Conservation (phyloP, 2,888 invertebrate species). For the Embidobia sp. region DNA sequence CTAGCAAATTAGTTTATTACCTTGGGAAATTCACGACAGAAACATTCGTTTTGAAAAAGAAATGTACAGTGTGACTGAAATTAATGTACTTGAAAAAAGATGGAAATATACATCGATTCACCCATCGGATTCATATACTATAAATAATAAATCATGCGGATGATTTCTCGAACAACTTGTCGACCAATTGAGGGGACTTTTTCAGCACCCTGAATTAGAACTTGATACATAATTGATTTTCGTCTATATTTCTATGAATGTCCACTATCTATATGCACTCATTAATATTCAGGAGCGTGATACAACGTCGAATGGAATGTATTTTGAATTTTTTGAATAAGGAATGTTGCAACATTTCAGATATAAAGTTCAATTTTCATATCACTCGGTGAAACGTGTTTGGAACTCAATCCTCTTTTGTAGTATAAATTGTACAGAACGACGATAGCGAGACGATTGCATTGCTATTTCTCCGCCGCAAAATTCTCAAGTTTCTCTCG, state of each 20-base stretch:
- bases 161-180: too few species aligned
- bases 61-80: too few species aligned
- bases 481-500: constrained; percentile 51
- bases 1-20: constrained; percentile 29
- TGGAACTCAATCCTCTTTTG: constrained; percentile 49
- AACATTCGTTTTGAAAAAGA: too few species aligned
- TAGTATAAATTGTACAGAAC: constrained; percentile 37
- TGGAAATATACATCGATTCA: too few species aligned
- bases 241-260: neutral
- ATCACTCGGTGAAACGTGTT: constrained; percentile 46
- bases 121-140: too few species aligned
- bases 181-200: too few species aligned
- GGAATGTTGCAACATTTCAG: constrained; percentile 22
- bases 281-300: constrained; percentile 25
- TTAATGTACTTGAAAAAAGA: too few species aligned
- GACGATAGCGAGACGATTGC: constrained; percentile 45
- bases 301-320: neutral
- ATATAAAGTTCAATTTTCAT: constrained; percentile 47
- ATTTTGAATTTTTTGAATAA: constrained; percentile 27
- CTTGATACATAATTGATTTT: neutral
- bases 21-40: too few species aligned
- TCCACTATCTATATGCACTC: neutral
- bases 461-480: constrained; percentile 47
- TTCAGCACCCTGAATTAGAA: too few species aligned
- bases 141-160: too few species aligned